A percentile compares a stretch with the other conserved stretches of the same genome.
These are phyloP conservation scores for Trinectes maculatus DNA, from an alignment of 2,113 vertebrate species.

Conservation along the genomic window DNA sequence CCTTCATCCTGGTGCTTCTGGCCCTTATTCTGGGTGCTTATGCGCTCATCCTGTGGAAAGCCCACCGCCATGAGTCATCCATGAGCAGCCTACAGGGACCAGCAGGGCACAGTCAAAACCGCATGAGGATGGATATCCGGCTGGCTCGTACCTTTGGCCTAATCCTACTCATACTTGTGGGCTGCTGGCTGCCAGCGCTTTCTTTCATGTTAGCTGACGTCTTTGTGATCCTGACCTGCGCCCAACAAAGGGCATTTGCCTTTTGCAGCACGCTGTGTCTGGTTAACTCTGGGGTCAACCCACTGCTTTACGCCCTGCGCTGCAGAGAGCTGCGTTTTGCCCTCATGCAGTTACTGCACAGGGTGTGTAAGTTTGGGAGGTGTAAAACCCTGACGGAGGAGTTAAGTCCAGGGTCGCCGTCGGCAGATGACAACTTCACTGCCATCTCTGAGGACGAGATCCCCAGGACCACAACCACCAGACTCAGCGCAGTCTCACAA, in stretches of 20 bases:
- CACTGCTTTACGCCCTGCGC: constrained; percentile 88
- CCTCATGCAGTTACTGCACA: constrained; percentile 41
- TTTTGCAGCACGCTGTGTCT: constrained; percentile 93
- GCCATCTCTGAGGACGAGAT: constrained; percentile 30
- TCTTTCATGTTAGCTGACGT: constrained; percentile 87
- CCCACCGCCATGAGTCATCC: constrained; percentile 84
- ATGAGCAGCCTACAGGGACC: constrained; percentile 76
- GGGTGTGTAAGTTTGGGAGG: constrained; percentile 24
- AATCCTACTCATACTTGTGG: constrained; percentile 85
- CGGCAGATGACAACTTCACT: constrained; percentile 40
- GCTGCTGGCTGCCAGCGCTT: constrained; percentile 90
- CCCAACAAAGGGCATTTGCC: constrained; percentile 85
- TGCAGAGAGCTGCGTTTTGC: constrained; percentile 85
- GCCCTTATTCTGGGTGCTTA: constrained; percentile 86
- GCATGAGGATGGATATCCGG: constrained; percentile 89
- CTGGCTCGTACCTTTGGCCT: constrained; percentile 89
- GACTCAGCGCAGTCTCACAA: constrained; percentile 47
- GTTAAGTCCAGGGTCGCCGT: not conserved
- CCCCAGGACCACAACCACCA: not conserved
- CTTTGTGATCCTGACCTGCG: constrained; percentile 57
- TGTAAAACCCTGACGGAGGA: constrained; percentile 77
- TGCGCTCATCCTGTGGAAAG: constrained; percentile 86
- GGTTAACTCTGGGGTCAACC: constrained; percentile 90
- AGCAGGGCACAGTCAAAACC: constrained; percentile 73
- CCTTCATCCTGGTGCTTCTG: constrained; percentile 81